Evolutionary conservation across 2,113 vertebrate genomes (phyloP).

Genomic region (Aspidoscelis tigris): DNA sequence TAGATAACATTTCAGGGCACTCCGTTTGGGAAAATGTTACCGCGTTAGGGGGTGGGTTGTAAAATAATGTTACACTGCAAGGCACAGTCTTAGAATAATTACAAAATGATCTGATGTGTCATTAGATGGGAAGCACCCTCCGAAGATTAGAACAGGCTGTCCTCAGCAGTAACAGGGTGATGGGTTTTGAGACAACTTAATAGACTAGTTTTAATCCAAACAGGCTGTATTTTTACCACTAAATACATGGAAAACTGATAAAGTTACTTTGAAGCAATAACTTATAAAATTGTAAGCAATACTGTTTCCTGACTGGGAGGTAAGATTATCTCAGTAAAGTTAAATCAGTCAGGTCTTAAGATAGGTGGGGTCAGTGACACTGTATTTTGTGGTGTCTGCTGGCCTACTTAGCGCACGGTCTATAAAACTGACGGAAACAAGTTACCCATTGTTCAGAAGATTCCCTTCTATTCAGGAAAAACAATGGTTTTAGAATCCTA

Average conservation of each 20-base stretch:
- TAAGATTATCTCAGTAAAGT: neutral
- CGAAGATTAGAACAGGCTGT: neutral
- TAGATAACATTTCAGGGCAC: neutral
- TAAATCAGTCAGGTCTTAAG: neutral
- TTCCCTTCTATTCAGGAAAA: constrained; percentile 3
- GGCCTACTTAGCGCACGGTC: neutral
- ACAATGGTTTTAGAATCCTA: constrained; percentile 25
- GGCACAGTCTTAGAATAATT: neutral
- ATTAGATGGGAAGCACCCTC: neutral
- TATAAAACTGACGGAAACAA: neutral
- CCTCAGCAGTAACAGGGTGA: neutral
- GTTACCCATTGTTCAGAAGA: neutral
- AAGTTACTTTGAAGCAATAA: too few relatives aligned
- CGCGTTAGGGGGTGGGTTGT: too few relatives aligned
- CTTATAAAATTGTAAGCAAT: too few relatives aligned
- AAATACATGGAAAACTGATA: neutral
- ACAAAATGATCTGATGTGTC: too few relatives aligned
- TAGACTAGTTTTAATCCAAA: neutral
- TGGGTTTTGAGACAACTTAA: neutral
- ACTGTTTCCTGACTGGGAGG: neutral
- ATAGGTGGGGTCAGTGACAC: neutral
- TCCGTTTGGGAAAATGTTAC: neutral
- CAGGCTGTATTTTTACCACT: neutral
- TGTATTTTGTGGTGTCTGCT: neutral
- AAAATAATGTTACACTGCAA: neutral